Conservation (phyloP, 1,140 invertebrate genomes). For the Orius insidiosus region DNA sequence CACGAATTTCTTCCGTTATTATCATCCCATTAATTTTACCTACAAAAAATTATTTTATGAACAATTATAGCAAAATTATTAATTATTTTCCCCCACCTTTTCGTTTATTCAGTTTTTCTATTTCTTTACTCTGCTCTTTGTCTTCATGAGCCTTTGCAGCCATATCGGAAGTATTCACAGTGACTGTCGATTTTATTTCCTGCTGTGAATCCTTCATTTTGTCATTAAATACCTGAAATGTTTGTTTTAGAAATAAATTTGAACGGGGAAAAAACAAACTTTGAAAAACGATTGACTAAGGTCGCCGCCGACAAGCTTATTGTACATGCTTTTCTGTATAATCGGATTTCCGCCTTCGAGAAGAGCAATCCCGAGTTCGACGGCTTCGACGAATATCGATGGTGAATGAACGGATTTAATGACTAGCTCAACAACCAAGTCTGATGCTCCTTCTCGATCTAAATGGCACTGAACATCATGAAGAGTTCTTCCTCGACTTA, state of each 20-base stretch:
- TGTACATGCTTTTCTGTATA: slow-evolving; percentile 83
- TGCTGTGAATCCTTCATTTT: slow-evolving; percentile 91
- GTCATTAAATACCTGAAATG: slow-evolving; percentile 67
- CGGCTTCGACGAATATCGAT: slow-evolving; percentile 86
- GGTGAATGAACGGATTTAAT: slow-evolving; percentile 79
- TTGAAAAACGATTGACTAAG: slow-evolving; percentile 92
- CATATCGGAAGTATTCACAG: slow-evolving; percentile 71
- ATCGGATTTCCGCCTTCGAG: slow-evolving; percentile 94
- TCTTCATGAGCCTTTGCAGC: slow-evolving; percentile 57
- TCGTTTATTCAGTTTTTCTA: slow-evolving; percentile 44
- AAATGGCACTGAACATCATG: slow-evolving; percentile 86
- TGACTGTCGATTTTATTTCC: slow-evolving; percentile 86
- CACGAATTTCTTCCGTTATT: slow-evolving; percentile 57
- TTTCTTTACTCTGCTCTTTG: slow-evolving; percentile 46
- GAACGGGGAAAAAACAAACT: slow-evolving; percentile 28
- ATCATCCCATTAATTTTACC: slow-evolving; percentile 50
- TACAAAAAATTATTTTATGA: slow-evolving; percentile 20
- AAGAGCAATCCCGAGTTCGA: slow-evolving; percentile 91
- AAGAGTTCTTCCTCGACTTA: slow-evolving; percentile 67
- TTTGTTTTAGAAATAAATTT: slow-evolving; percentile 5
- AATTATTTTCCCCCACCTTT: slow-evolving; percentile 29
- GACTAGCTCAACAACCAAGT: slow-evolving; percentile 93
- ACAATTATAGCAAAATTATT: too few relatives aligned
- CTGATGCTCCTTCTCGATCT: slow-evolving; percentile 84
- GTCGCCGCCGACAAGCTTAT: slow-evolving; percentile 71